Evolutionary conservation across 2,797 vertebrate species (phyloP).

Genomic region (Acipenser oxyrinchus): DNA sequence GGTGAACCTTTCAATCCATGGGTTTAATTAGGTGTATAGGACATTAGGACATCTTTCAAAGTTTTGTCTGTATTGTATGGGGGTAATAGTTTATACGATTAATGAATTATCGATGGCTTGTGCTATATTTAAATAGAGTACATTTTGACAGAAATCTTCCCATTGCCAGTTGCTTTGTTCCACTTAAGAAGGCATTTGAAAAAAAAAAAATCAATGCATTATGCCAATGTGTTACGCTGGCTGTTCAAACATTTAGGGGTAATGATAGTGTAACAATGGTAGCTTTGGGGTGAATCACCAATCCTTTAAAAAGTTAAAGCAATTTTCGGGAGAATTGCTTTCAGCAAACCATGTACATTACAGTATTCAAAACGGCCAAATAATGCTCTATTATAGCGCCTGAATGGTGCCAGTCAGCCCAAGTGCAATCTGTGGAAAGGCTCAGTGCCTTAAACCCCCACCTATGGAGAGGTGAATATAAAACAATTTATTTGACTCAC

Average conservation of each 20-base stretch:
- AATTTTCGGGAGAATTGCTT: conserved; percentile 95
- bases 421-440: conserved; percentile 94
- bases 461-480: conserved; percentile 92
- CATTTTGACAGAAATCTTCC: neutral
- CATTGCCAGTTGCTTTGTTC: conserved; percentile 45
- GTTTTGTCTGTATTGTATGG: neutral
- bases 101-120: neutral
- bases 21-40: conserved; percentile 40
- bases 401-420: conserved; percentile 97
- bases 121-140: neutral
- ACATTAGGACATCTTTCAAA: conserved; percentile 30
- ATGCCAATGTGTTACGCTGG: conserved; percentile 71
- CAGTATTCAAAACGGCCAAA: conserved; percentile 96
- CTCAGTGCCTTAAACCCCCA: conserved; percentile 82
- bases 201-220: conserved; percentile 71
- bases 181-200: conserved; percentile 47
- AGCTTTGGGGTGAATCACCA: conserved; percentile 83
- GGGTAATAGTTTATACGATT: neutral
- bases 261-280: conserved; percentile 93
- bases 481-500: conserved; percentile 93
- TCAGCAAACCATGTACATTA: conserved; percentile 88
- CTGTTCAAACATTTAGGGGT: conserved; percentile 89
- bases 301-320: conserved; percentile 98
- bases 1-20: conserved; percentile 52
- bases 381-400: conserved; percentile 95